Conservation (phyloP, 2,888 invertebrate genomes). For the Chorisops tibialis region DNA sequence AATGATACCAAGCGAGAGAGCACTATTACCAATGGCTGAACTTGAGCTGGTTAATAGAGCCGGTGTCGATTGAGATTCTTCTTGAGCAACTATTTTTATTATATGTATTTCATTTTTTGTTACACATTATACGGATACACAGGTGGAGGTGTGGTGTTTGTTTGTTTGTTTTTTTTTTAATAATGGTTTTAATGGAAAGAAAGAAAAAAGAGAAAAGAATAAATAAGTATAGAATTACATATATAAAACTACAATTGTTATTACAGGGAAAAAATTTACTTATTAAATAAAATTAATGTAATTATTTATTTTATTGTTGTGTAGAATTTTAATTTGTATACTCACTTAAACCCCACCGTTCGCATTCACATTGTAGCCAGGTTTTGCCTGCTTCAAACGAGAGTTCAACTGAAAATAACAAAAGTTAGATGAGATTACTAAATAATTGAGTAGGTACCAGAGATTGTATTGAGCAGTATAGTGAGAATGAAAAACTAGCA, state of each 20-base stretch:
- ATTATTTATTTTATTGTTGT: not conserved
- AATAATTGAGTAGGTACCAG: too few relatives aligned
- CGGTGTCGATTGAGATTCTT: constrained; percentile 87
- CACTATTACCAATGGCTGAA: constrained; percentile 57
- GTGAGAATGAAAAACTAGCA: too few relatives aligned
- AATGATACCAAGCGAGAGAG: constrained; percentile 73
- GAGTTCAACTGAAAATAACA: constrained; percentile 69
- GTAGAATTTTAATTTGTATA: constrained; percentile 29
- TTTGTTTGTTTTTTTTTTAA: not conserved
- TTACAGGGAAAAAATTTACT: too few relatives aligned
- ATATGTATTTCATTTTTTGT: too few relatives aligned
- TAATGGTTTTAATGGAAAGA: constrained; percentile 5
- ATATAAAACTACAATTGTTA: not conserved
- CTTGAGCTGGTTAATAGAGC: constrained; percentile 71
- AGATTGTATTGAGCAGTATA: too few relatives aligned
- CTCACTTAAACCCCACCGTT: constrained; percentile 70
- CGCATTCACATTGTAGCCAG: constrained; percentile 86
- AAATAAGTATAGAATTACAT: not conserved
- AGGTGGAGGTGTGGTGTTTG: not conserved
- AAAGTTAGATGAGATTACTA: too few relatives aligned
- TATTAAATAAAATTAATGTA: not conserved
- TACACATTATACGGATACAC: too few relatives aligned
- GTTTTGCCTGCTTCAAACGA: constrained; percentile 85
- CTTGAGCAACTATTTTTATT: constrained; percentile 70
- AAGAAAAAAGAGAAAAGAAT: constrained; percentile 8